These are phyloP conservation scores for Drosophila affinis DNA, from an alignment of 2,888 invertebrate species.

Conservation along the genomic window DNA sequence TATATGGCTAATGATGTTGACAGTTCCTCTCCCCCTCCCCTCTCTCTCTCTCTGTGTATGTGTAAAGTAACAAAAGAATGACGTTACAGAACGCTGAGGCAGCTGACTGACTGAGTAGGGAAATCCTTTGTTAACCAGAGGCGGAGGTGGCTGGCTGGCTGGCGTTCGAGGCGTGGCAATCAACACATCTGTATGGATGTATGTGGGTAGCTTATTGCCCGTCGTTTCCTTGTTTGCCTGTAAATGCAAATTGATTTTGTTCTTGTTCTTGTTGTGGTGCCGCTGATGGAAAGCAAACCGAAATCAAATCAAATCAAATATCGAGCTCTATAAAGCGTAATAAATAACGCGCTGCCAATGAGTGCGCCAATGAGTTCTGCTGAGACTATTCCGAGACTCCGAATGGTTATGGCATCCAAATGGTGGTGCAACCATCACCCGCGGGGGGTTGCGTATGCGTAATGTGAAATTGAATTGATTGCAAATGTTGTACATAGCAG, in stretches of 20 bases:
- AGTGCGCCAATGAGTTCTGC: neutral
- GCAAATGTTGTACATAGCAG: constrained; percentile 7
- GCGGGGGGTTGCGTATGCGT: constrained; percentile 3
- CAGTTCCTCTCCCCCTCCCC: constrained; percentile 8
- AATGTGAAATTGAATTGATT: constrained; percentile 57
- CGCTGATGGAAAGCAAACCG: constrained; percentile 37
- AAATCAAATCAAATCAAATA: constrained; percentile 53
- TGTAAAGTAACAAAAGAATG: neutral
- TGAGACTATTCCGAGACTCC: neutral
- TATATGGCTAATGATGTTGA: constrained; percentile 69
- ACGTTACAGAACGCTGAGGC: neutral
- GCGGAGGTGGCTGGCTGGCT: neutral
- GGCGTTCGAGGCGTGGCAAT: constrained; percentile 50
- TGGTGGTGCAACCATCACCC: no score
- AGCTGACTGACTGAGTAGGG: neutral
- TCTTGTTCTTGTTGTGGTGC: constrained; percentile 21
- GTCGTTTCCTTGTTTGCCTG: constrained; percentile 42
- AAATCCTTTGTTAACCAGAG: constrained; percentile 13
- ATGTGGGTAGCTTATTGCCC: constrained; percentile 52
- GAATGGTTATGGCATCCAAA: neutral
- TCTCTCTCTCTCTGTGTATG: neutral
- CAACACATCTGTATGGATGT: constrained; percentile 33
- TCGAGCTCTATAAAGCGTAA: constrained; percentile 28
- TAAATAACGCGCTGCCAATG: constrained; percentile 37
- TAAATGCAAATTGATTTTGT: constrained; percentile 63